Evolutionary conservation across 1,140 invertebrate species (phyloP).

Genomic region (Doryteuthis pealeii): DNA sequence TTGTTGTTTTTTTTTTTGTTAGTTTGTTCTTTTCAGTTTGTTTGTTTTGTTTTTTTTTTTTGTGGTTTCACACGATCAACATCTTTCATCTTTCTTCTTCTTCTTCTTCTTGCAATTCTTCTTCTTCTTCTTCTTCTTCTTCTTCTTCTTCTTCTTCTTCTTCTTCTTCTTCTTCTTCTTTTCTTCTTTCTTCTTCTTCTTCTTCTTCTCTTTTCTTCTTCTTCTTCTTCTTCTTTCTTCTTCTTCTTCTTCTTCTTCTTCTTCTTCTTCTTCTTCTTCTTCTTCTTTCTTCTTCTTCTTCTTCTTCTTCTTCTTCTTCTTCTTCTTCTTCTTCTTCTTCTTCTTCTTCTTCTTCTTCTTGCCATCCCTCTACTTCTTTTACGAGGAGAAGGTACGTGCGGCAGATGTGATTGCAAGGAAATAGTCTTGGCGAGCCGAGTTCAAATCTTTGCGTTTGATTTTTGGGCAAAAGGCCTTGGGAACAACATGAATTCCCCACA

Average conservation of each 20-base stretch:
- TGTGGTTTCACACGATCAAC: too few relatives aligned
- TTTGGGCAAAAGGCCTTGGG: slow-evolving; percentile 10
- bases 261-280: background rate
- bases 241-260: slow-evolving; percentile 1
- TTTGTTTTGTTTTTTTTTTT: too few relatives aligned
- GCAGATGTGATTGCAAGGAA: background rate
- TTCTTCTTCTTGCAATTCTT: background rate
- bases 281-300: too few relatives aligned
- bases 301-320: background rate
- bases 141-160: background rate
- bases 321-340: slow-evolving; percentile 20
- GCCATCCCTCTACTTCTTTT: background rate
- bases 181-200: slow-evolving; percentile 12
- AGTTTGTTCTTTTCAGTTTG: too few relatives aligned
- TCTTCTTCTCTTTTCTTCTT: background rate
- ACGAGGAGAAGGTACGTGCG: background rate
- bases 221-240: slow-evolving; percentile 14
- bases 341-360: slow-evolving; percentile 20
- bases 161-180: background rate
- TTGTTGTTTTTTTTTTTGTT: too few relatives aligned
- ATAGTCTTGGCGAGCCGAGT: too few relatives aligned
- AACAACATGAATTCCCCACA: too few relatives aligned
- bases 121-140: too few relatives aligned
- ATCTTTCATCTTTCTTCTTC: background rate
- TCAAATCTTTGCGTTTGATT: slow-evolving; percentile 13